Conservation (phyloP, 1,140 invertebrate species). For the Proales similis region DNA sequence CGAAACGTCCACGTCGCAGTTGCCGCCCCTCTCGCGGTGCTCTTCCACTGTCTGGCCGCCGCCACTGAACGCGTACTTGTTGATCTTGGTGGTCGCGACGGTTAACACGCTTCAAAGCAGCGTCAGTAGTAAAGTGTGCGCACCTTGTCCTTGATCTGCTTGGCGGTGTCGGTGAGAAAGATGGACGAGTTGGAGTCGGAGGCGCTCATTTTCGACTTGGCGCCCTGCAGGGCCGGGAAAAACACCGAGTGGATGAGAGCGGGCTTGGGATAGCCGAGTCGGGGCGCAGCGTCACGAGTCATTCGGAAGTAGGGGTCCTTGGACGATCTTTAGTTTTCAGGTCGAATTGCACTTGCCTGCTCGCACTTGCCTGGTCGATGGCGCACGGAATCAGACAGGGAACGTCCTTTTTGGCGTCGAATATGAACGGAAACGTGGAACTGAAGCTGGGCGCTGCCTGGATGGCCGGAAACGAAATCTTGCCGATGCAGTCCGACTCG, state of each 20-base stretch:
- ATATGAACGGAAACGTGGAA: slow-evolving; percentile 89
- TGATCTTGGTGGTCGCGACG: slow-evolving; percentile 61
- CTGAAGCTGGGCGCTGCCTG: slow-evolving; percentile 91
- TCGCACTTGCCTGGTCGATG: slow-evolving; percentile 75
- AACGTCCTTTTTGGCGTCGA: slow-evolving; percentile 63
- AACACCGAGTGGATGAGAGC: slow-evolving; percentile 85
- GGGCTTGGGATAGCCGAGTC: slow-evolving; percentile 79
- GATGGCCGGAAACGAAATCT: slow-evolving; percentile 90
- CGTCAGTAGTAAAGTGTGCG: slow-evolving; percentile 25
- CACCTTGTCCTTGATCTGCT: slow-evolving; percentile 92
- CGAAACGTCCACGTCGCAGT: slow-evolving; percentile 89
- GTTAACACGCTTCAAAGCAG: slow-evolving; percentile 9
- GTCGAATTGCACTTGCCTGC: not conserved
- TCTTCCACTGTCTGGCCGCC: slow-evolving; percentile 86
- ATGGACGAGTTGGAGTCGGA: slow-evolving; percentile 88
- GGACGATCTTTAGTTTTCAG: slow-evolving; percentile 35
- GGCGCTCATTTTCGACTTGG: slow-evolving; percentile 95
- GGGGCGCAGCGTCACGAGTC: slow-evolving; percentile 90
- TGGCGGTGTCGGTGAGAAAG: slow-evolving; percentile 84
- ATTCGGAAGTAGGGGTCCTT: slow-evolving; percentile 96
- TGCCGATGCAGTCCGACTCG: slow-evolving; percentile 86
- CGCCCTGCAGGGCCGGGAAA: slow-evolving; percentile 89
- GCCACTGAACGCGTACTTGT: slow-evolving; percentile 97
- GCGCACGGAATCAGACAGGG: slow-evolving; percentile 94
- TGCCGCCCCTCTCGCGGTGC: slow-evolving; percentile 77